Base-by-base conservation (phyloP, 1,140 invertebrate species). In the Ceratoteleas bidentatus region DNA sequence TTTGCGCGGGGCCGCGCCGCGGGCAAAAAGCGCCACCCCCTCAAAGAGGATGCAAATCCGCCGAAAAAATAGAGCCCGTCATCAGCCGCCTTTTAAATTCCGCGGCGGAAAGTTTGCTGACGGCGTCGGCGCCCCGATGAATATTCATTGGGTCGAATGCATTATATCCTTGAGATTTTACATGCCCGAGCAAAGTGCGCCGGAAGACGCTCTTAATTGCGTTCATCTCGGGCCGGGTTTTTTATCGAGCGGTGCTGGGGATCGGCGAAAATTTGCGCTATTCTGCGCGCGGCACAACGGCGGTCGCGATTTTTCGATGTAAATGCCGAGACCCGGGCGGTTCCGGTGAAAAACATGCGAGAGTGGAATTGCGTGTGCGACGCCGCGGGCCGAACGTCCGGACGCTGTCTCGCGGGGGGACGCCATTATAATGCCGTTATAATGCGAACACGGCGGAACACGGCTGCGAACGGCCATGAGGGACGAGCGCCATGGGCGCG, bases 91-190 rank as follows among this genome's bases (percentile, higher is more conserved):
- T 74, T 74, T 75, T 61, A 64, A 83, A 74, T 73, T 83, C 69
- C 57, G 60, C 68, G 13, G 60, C 56, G 38, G 54, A 68, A 76
- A 79, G 64, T 79, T 83, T 75, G 60, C 70, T 61, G 70, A 70
- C 64, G 61, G 70, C 54, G 62, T 69, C 43, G 45, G 52, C n/a
- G 40, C 24, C 57, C 62, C 56, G 61, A 73, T 82, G 79, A 78
- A 83, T 78, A 83, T 83, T 78, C 74, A 83, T 64, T 36, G 50
- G 6, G 57, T 78, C 70, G 70, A 74, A 79, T 72, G 81, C 72
- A 79, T 83, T 83, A 79, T 83, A 83, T 83, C 50, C 72, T 75
- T 66, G 65, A 83, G 72, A 83, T 83, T 83, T 83, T 70, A 83
- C 75, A 79, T 72, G 60, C 54, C 74, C 60, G 52, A 64, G 68